Evolutionary conservation across 2,797 vertebrate species (phyloP).

Genomic region (Onychomys arenicola): DNA sequence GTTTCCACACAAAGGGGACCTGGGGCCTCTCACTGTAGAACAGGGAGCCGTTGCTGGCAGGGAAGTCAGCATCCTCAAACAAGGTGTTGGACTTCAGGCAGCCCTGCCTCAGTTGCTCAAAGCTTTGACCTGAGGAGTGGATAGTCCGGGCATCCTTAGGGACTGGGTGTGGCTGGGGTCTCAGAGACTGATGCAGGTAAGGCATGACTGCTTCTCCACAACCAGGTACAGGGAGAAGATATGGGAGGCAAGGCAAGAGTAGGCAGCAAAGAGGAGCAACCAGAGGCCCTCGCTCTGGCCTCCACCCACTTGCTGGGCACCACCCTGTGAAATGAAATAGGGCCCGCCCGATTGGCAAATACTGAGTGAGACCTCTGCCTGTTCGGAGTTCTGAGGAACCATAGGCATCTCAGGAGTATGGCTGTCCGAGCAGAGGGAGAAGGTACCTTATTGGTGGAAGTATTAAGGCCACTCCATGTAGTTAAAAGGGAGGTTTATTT

Average conservation of each 20-base stretch:
- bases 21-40: slow-evolving; percentile 93
- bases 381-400: neutral
- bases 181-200: slow-evolving; percentile 78
- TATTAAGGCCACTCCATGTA: too few species aligned
- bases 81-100: slow-evolving; percentile 89
- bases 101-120: slow-evolving; percentile 89
- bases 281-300: neutral
- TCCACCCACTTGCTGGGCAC: slow-evolving; percentile 20
- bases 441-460: neutral
- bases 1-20: slow-evolving; percentile 94
- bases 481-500: too few species aligned
- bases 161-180: neutral
- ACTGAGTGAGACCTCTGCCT: neutral
- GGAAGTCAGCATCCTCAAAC: slow-evolving; percentile 95
- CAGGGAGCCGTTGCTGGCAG: slow-evolving; percentile 90
- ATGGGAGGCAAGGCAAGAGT: neutral
- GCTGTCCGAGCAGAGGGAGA: neutral
- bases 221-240: neutral
- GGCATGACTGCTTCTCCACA: slow-evolving; percentile 85
- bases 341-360: slow-evolving; percentile 86
- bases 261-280: neutral
- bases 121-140: slow-evolving; percentile 91
- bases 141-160: slow-evolving; percentile 79
- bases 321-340: neutral
- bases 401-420: neutral